Percentiles rank a stretch among this genome's conserved stretches.
phyloP scores from a whole-genome alignment of 2,888 invertebrate species.

The Cyaniris semiargus region DNA sequence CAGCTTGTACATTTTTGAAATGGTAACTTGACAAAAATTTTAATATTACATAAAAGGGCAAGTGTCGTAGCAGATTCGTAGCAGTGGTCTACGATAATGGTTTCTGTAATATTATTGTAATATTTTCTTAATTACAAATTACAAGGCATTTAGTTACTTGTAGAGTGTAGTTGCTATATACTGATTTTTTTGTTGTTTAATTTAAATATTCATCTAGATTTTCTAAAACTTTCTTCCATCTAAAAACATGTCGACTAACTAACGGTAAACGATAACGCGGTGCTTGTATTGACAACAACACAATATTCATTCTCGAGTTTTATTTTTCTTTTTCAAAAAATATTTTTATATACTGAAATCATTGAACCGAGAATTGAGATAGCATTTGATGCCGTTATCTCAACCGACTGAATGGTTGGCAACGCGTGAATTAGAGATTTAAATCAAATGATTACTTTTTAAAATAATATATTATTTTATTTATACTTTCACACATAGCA shows the following conservation, averaged over 20 bases:
- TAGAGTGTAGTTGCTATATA: not conserved
- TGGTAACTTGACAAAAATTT: not conserved
- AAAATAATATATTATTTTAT: not conserved
- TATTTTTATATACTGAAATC: not conserved
- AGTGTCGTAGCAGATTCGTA: not conserved
- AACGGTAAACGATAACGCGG: too few species aligned
- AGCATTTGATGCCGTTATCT: not conserved
- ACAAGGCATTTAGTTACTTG: too few species aligned
- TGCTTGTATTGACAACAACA: not conserved
- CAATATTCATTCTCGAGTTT: not conserved
- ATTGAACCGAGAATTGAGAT: not conserved
- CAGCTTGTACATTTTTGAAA: not conserved
- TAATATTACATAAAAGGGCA: not conserved
- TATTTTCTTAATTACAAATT: too few species aligned
- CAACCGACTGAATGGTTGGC: not conserved
- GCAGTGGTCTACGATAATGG: not conserved
- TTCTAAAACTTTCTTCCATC: not conserved
- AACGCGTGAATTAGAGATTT: not conserved
- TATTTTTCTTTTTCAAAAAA: not conserved
- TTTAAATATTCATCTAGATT: not conserved
- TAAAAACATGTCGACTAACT: not conserved
- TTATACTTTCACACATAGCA: not conserved
- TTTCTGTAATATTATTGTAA: too few species aligned
- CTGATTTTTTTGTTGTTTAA: not conserved
- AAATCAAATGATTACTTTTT: not conserved